These are phyloP conservation scores for Pycnonotus jocosus DNA, from an alignment of 2,113 vertebrate genomes.

Conservation along the genomic window DNA sequence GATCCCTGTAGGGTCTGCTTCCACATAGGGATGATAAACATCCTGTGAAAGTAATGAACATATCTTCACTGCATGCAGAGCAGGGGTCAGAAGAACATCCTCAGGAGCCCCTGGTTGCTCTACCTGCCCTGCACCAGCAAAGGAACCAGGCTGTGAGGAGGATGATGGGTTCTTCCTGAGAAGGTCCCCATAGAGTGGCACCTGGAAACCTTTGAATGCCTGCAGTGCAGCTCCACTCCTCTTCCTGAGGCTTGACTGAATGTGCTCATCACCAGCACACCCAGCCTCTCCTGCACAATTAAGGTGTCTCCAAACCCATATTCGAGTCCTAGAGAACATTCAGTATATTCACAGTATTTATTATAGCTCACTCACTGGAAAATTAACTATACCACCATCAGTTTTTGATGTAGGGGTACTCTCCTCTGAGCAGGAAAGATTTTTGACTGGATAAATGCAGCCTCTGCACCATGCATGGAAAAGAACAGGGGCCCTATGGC, in stretches of 20 bases:
- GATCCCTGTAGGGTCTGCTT: neutral
- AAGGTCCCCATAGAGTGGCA: neutral
- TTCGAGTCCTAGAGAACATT: neutral
- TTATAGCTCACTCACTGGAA: neutral
- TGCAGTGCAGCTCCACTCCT: neutral
- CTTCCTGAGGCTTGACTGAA: neutral
- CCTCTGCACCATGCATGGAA: neutral
- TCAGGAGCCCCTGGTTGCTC: neutral
- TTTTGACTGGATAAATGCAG: neutral
- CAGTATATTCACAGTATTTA: neutral
- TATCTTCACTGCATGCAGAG: neutral
- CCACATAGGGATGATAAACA: neutral
- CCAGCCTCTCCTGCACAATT: neutral
- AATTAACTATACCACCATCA: neutral
- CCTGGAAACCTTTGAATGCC: neutral
- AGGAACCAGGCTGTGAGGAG: neutral
- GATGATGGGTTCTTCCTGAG: neutral
- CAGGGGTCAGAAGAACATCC: neutral
- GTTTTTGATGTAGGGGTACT: neutral
- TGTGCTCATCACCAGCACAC: neutral
- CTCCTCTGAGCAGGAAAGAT: fast-evolving
- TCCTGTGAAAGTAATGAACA: neutral
- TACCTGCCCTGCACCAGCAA: fast-evolving
- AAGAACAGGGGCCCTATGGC: neutral
- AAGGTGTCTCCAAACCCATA: fast-evolving